phyloP scores from a whole-genome alignment of 1,140 invertebrate species.

The Caerostris darwini region DNA sequence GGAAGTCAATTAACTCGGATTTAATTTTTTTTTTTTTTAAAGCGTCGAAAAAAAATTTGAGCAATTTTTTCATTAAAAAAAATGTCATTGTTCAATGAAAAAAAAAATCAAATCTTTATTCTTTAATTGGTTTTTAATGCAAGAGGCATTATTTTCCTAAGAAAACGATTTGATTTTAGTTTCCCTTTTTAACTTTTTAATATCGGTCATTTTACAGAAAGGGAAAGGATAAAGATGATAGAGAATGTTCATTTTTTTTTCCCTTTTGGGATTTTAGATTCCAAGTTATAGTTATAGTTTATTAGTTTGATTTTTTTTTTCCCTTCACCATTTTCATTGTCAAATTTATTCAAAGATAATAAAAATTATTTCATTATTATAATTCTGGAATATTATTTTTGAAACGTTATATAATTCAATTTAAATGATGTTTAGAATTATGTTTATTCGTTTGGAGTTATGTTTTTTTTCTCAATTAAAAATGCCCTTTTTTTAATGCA shows the following conservation, averaged over 20 bases:
- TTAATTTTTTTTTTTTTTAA: background rate
- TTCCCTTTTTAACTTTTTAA: background rate
- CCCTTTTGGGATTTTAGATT: background rate
- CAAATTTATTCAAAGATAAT: background rate
- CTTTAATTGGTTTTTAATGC: conserved; percentile 34
- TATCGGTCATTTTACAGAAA: background rate
- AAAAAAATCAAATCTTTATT: conserved; percentile 37
- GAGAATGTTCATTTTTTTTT: background rate
- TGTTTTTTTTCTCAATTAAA: too few species aligned
- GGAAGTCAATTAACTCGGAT: background rate
- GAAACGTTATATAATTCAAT: too few species aligned
- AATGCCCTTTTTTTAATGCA: too few species aligned
- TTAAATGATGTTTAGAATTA: too few species aligned
- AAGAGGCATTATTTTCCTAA: conserved; percentile 5
- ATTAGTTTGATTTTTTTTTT: background rate
- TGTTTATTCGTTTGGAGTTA: too few species aligned
- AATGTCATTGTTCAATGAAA: background rate
- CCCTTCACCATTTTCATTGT: background rate
- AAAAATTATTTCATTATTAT: background rate
- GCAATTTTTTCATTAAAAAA: conserved; percentile 5
- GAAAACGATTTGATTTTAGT: background rate
- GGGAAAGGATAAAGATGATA: background rate
- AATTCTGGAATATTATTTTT: too few species aligned
- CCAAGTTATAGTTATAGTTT: too few species aligned
- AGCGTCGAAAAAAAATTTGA: background rate